phyloP scores from a whole-genome alignment of 2,797 vertebrate genomes.

The Sphaeramia orbicularis region DNA sequence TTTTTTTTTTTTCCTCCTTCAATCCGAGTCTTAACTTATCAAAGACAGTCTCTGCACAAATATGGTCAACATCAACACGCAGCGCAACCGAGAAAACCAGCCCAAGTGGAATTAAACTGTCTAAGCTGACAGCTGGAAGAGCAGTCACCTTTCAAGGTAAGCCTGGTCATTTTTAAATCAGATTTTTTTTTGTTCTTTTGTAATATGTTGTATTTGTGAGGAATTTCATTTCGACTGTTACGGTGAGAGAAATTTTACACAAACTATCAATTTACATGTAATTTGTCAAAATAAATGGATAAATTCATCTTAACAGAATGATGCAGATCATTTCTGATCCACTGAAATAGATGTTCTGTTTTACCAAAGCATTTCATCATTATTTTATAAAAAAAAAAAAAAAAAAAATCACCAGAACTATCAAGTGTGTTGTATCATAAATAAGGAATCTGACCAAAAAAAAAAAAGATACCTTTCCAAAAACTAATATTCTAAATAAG shows the following conservation, averaged over 20 bases:
- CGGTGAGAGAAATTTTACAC: neutral
- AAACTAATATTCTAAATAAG: neutral
- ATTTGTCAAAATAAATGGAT: too few relatives aligned
- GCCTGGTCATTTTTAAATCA: conserved; percentile 20
- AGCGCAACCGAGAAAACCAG: conserved; percentile 44
- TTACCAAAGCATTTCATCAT: too few relatives aligned
- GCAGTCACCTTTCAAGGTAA: conserved; percentile 63
- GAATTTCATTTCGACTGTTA: neutral
- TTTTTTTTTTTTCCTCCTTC: neutral
- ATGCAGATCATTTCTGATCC: too few relatives aligned
- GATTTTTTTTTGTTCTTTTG: neutral
- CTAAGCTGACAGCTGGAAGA: conserved; percentile 28
- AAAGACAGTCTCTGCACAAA: conserved; percentile 38
- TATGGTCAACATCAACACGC: conserved; percentile 65
- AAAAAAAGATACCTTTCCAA: too few relatives aligned
- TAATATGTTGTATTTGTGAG: conserved; percentile 9
- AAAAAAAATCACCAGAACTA: too few relatives aligned
- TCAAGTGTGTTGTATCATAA: too few relatives aligned
- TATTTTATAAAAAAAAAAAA: too few relatives aligned
- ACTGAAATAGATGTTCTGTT: too few relatives aligned
- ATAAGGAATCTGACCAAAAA: too few relatives aligned
- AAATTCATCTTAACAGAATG: too few relatives aligned
- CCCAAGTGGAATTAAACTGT: conserved; percentile 68
- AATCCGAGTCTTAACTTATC: conserved; percentile 42
- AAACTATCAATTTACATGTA: too few relatives aligned